These are phyloP conservation scores for Lipotes vexillifer DNA, from an alignment of 2,113 vertebrate species.

Conservation along the genomic window DNA sequence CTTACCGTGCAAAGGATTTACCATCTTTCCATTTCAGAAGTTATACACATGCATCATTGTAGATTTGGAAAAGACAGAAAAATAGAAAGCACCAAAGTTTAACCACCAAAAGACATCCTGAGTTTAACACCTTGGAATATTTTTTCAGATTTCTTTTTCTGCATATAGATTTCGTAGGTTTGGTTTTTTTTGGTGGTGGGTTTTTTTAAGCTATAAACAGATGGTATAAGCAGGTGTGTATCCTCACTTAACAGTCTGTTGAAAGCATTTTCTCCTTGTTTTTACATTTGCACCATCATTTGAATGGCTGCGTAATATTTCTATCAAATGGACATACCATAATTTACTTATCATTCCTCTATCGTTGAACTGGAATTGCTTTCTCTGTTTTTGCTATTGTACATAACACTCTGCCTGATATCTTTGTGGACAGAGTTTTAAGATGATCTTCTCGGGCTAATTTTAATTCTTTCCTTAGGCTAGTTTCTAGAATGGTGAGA, in stretches of 20 bases:
- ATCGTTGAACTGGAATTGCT: background rate
- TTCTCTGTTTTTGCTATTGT: background rate
- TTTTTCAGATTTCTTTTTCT: background rate
- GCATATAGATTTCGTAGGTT: background rate
- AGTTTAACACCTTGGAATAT: background rate
- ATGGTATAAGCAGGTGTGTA: background rate
- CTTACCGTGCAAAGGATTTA: background rate
- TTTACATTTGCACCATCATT: background rate
- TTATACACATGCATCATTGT: too few species aligned
- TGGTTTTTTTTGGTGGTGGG: background rate
- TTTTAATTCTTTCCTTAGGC: slow-evolving; percentile 42
- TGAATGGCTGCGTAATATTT: background rate
- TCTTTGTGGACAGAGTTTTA: background rate
- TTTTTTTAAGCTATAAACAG: background rate
- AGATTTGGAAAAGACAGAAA: background rate
- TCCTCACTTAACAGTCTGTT: background rate
- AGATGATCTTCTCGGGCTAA: background rate
- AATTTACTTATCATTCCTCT: background rate
- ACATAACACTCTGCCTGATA: background rate
- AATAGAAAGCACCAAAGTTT: background rate
- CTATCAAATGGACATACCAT: background rate
- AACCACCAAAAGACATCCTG: background rate
- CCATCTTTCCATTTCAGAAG: background rate
- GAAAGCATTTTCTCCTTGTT: background rate
- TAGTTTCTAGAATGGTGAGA: background rate